Evolutionary conservation across 1,140 invertebrate species (phyloP), one percentile per base, ranked within the genome.

Genomic region (Drosophila nikananu): DNA sequence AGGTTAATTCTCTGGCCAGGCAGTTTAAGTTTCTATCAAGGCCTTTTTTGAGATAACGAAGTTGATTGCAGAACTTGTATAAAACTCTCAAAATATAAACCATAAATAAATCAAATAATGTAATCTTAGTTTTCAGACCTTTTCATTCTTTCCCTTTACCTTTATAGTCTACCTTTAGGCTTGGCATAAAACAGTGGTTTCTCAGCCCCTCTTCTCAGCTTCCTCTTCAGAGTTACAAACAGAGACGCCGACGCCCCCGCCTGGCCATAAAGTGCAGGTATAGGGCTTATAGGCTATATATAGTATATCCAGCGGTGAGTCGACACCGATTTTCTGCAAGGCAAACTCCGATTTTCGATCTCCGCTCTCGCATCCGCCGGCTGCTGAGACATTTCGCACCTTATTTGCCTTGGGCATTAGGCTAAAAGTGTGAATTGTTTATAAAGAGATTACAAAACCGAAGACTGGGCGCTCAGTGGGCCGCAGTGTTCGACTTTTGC

Each of bases 401-500:
- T 91, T 90, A 90, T 91, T 91, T 92, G 72, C 81, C 66, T 66
- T 78, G 52, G 68, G 77, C 77, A 91, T 91, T 92, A 91, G 77
- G 65, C 77, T 65, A 66, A 81, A 91, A 79, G 90, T 91, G 90
- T 80, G 82, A 91, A 91, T 91, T 91, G 84, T 90, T 89, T 91
- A 89, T 91, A 91, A 91, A 86, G 79, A 86, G 89, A 91, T 91
- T 91, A 91, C 86, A 84, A 91, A 91, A 91, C 75, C 70, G 62
- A 49, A 68, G 61, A 77, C 64, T 65, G 54, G 61, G 39, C 61
- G 49, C 80, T 83, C 68, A 90, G 61, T 71, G 72, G 78, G 72
- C 44, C 59, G 62, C 61, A 54, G 52, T 76, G 71, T 82, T 76
- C 57, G 64, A 67, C 41, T 60, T 79, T 75, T 59, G 27, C 17